A percentile compares a stretch with the other conserved stretches of the same genome.
Evolutionary conservation across 2,888 invertebrate genomes (phyloP).

Genomic region (Leptopilina myrica): DNA sequence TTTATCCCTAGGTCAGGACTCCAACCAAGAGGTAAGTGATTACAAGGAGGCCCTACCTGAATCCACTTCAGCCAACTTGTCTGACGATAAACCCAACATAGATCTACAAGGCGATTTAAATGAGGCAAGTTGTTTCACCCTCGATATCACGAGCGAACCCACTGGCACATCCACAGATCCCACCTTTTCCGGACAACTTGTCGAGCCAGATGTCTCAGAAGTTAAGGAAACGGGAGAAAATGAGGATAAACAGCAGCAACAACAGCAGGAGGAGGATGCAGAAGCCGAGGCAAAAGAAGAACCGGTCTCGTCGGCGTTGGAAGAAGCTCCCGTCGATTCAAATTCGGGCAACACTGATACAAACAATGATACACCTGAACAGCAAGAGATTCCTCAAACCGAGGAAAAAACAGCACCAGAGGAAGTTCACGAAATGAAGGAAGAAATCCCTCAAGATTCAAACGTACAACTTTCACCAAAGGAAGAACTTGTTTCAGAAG

Average conservation of each 20-base stretch:
- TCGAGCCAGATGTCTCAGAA: constrained; percentile 19
- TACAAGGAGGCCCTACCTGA: constrained; percentile 76
- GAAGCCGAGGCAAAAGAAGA: not conserved
- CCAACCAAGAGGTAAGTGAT: constrained; percentile 76
- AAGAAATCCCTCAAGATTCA: constrained; percentile 43
- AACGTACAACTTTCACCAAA: constrained; percentile 20
- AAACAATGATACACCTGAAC: constrained; percentile 49
- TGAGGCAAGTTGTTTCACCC: constrained; percentile 61
- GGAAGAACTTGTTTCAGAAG: constrained; percentile 27
- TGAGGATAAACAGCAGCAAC: constrained; percentile 39
- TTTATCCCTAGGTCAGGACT: constrained; percentile 72
- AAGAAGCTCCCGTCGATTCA: constrained; percentile 43
- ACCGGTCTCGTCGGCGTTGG: not conserved
- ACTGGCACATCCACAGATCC: constrained; percentile 9
- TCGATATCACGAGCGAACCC: constrained; percentile 22
- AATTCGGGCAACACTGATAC: constrained; percentile 45
- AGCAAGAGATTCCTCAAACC: not conserved
- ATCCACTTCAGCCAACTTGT: constrained; percentile 75
- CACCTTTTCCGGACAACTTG: constrained; percentile 21
- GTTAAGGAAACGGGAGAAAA: constrained; percentile 41
- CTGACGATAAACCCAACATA: constrained; percentile 76
- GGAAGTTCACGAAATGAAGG: constrained; percentile 44
- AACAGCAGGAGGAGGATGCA: not conserved
- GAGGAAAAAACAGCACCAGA: not conserved
- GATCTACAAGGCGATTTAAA: constrained; percentile 70